These are phyloP conservation scores for Camponotus fellah DNA, from an alignment of 2,888 invertebrate species.

Conservation along the genomic window DNA sequence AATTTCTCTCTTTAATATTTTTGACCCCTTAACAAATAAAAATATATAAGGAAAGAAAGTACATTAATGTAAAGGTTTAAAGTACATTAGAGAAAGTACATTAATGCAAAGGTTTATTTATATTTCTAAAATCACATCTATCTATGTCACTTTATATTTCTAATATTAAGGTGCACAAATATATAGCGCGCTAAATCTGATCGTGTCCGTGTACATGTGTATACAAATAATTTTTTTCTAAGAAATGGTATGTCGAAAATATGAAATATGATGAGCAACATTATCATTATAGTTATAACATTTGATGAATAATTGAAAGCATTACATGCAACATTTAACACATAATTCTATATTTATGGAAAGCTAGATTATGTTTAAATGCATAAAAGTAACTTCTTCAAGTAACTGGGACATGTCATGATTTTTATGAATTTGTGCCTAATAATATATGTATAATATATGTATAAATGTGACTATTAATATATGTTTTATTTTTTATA, in stretches of 20 bases:
- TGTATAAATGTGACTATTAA: background rate
- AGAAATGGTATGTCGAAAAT: background rate
- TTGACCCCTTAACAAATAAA: background rate
- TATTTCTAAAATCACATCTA: constrained; percentile 1
- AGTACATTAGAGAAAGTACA: background rate
- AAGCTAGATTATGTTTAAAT: constrained; percentile 35
- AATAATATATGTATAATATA: too few relatives aligned
- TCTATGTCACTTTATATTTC: background rate
- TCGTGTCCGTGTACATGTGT: background rate
- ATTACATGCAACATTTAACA: constrained; percentile 67
- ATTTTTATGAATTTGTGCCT: background rate
- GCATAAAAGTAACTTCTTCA: background rate
- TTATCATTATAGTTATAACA: constrained; percentile 31
- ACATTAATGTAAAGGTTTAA: background rate
- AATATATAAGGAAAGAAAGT: background rate
- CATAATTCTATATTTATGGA: constrained; percentile 27
- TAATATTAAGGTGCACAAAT: background rate
- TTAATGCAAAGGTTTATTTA: background rate
- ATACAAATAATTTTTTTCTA: constrained; percentile 5
- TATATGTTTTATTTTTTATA: background rate
- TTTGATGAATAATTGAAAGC: constrained; percentile 39
- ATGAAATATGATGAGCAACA: constrained; percentile 24
- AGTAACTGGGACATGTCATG: background rate
- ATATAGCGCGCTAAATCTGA: background rate
- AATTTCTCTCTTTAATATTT: background rate